These are phyloP conservation scores for Caenorhabditis panamensis DNA, from an alignment of 2,888 invertebrate genomes.

Conservation along the genomic window DNA sequence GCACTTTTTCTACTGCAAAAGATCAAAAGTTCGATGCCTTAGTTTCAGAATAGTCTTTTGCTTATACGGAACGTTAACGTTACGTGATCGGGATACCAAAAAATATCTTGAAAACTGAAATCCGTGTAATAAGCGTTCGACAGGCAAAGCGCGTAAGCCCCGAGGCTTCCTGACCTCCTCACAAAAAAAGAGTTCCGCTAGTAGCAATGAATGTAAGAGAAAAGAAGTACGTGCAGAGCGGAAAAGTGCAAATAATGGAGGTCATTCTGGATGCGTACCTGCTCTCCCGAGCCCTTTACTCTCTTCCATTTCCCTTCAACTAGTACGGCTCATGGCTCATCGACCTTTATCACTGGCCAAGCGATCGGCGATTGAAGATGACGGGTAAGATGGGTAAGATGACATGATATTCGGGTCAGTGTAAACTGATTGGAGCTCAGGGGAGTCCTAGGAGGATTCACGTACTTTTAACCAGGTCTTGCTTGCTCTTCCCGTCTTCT, in stretches of 20 bases:
- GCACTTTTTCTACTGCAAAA: no score
- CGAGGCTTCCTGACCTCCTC: neutral
- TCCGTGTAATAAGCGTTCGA: no score
- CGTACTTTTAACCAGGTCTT: slow-evolving; percentile 21
- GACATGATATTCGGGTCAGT: slow-evolving; percentile 16
- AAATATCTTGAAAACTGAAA: no score
- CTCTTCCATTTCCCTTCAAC: neutral
- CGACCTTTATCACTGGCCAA: neutral
- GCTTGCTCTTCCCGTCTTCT: neutral
- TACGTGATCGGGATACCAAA: no score
- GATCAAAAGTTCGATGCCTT: no score
- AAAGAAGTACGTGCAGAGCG: slow-evolving; percentile 13
- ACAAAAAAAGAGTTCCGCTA: neutral
- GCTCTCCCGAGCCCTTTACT: slow-evolving; percentile 3
- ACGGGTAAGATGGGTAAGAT: slow-evolving; percentile 41
- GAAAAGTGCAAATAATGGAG: slow-evolving; percentile 55
- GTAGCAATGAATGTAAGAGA: neutral
- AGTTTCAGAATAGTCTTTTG: no score
- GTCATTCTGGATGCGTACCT: slow-evolving; percentile 48
- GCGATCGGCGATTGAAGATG: slow-evolving; percentile 16
- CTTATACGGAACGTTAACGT: no score
- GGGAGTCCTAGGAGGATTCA: no score
- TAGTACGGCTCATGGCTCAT: slow-evolving; percentile 12
- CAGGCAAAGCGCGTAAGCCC: no score
- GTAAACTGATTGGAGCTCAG: slow-evolving; percentile 24